A percentile compares a stretch with the other conserved stretches of the same genome.
These are phyloP conservation scores for Heteromyza rotundicornis DNA, from an alignment of 2,888 invertebrate genomes.

Conservation along the genomic window DNA sequence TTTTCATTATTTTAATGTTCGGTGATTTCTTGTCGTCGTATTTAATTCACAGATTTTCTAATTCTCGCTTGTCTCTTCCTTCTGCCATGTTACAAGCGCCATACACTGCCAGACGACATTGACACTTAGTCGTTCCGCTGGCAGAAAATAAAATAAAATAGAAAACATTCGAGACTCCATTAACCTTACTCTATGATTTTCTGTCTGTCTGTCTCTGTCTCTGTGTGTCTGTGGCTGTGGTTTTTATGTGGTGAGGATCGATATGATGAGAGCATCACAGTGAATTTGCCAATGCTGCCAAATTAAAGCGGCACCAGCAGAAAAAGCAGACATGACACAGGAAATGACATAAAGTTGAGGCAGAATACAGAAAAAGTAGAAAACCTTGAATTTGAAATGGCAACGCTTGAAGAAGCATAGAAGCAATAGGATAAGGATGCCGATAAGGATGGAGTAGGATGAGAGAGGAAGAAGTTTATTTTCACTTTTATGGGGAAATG, in stretches of 20 bases:
- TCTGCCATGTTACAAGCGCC: too few species aligned
- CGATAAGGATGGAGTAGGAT: background rate
- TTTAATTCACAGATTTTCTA: too few species aligned
- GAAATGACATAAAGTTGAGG: too few species aligned
- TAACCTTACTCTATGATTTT: background rate
- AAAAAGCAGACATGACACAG: constrained; percentile 10
- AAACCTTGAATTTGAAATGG: constrained; percentile 8
- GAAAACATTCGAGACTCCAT: background rate
- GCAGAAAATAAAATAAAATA: background rate
- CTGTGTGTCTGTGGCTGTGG: background rate
- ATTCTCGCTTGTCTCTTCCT: too few species aligned
- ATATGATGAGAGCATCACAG: constrained; percentile 36
- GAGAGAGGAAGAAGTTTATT: background rate
- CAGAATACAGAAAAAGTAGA: too few species aligned
- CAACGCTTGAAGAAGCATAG: constrained; percentile 20
- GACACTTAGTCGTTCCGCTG: too few species aligned
- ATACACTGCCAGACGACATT: too few species aligned
- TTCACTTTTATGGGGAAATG: too few species aligned
- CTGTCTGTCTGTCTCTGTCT: background rate
- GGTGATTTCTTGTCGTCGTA: too few species aligned
- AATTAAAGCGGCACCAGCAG: constrained; percentile 33
- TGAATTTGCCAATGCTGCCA: constrained; percentile 33
- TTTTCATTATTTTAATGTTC: too few species aligned
- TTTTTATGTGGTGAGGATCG: constrained; percentile 22
- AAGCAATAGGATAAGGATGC: background rate